A percentile compares a stretch with the other conserved stretches of the same genome.
Conservation (phyloP, 2,888 invertebrate species). For the Euspilapteryx auroguttella region DNA sequence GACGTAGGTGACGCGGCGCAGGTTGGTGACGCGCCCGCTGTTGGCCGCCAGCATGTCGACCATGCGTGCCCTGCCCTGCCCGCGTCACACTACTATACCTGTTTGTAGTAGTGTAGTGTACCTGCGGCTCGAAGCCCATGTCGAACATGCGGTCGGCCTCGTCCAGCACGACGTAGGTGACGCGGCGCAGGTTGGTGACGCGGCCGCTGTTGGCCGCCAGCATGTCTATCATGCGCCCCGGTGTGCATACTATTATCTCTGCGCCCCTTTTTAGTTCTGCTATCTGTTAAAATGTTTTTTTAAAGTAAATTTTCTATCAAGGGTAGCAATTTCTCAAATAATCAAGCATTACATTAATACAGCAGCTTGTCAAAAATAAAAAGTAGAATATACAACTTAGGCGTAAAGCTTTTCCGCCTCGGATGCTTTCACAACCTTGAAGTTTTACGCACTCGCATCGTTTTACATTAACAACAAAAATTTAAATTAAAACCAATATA, state of each 20-base stretch:
- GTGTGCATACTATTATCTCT: conserved; percentile 98
- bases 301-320: background rate
- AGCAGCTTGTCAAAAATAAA: no score
- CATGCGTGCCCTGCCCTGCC: no score
- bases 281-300: conserved; percentile 47
- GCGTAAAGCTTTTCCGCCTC: no score
- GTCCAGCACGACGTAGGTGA: conserved; percentile 96
- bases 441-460: no score
- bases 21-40: conserved; percentile 95
- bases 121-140: conserved; percentile 99
- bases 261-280: conserved; percentile 96
- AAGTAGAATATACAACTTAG: no score
- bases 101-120: no score
- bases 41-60: conserved; percentile 99
- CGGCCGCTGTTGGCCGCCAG: conserved; percentile 96
- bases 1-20: conserved; percentile 94
- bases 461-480: no score
- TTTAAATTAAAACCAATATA: no score
- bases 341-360: no score
- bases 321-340: no score
- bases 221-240: conserved; percentile 99
- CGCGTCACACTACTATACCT: no score
- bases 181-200: conserved; percentile 95
- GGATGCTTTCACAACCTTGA: no score
- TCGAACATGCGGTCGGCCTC: conserved; percentile 99